Base-by-base conservation (phyloP, 2,113 vertebrate genomes). In the Sorex fumeus region DNA sequence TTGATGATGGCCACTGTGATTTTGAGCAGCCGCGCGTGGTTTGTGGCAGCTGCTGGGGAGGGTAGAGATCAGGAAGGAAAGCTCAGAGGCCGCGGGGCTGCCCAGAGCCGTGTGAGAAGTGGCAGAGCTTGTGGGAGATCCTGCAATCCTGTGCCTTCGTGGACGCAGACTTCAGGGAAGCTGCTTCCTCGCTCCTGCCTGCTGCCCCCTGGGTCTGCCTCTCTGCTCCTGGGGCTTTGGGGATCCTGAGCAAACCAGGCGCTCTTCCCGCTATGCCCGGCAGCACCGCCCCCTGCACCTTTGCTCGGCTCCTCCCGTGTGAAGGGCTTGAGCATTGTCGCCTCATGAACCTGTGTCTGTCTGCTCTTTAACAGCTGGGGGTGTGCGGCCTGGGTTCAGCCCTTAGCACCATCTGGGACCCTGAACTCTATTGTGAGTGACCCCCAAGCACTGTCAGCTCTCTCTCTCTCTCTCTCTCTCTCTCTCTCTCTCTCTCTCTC, bases 141-240 rank as follows among this genome's bases (percentile, higher is more conserved):
- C 10, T 7, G 11, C 3, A 18, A 8, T 8, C 47, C 43, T 74
- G 30, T 30, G 2, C 21, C 89, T 69, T 0, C 19, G 11, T 18
- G 69, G 13, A 1, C 25, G 0, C 27, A 13, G 21, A 18, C 36
- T 28, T 1, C 8, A n/a, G 64, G 36, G 1, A 0, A 0, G 30
- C 36, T 3, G 60, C 25, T 79, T 13, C 6, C 28, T 40, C 12
- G 4, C 21, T 13, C 1, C 71, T 45, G 40, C 3, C 36, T 50
- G 71, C 15, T 12, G 7, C 36, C 28, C 36, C 70, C 75, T n/a
- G 13, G 45, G 0, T 25, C 53, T 25, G 60, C 27, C 40, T 87
- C 84, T 50, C 18, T 16, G 60, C 28, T 21, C 19, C 2, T 23
- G 19, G 57, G 57, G 57, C 57, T 60, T 50, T 21, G 12, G 78